Base-by-base conservation (phyloP, 2,113 vertebrate species). In the Pantherophis guttatus region DNA sequence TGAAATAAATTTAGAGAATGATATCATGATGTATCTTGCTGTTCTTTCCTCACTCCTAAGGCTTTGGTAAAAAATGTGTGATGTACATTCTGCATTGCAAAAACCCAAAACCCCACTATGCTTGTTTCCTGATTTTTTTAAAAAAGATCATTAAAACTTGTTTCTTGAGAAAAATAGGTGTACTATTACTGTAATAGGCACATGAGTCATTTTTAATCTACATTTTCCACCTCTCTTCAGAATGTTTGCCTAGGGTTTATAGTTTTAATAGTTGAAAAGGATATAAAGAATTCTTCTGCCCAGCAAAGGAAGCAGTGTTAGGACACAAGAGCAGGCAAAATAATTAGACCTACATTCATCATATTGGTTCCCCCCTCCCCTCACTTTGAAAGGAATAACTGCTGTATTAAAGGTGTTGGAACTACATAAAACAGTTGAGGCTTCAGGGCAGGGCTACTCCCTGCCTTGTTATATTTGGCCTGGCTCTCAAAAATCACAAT, bases 401-500 rank as follows among this genome's bases (percentile, higher is more conserved):
- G 88, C 92, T 2, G 11, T 5, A 89, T 53, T 7, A 88, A 88
- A 94, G 23, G 89, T 91, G 12, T 87, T 97, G 97, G 97, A 97
- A 95, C 96, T 97, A 96, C 97, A 97, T 97, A 92, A 97, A 97
- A 96, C 1, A 0, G 92, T 90, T 86, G 86, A 94, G 55, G 96
- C 96, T 93, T 29, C 0, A 0, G 95, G 94, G 95, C 94, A 88
- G 93, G 93, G 95, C 96, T n/a, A 95, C 62, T 91, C 59, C 1
- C 0, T 48, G 96, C 86, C 26, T 88, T 93, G 87, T 93, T 91
- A 81, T 50, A 39, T 57, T 23, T 93, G 86, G 94, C 87, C 87
- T 7, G 0, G 91, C 90, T 93, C 93, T 93, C 44, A 17, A 12
- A 70, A 70, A 59, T 13, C 7, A 3, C 0, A 23, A 92, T 90